A percentile compares a stretch with the other conserved stretches of the same genome.
Conservation (phyloP, 2,797 vertebrate species). For the Anableps anableps region DNA sequence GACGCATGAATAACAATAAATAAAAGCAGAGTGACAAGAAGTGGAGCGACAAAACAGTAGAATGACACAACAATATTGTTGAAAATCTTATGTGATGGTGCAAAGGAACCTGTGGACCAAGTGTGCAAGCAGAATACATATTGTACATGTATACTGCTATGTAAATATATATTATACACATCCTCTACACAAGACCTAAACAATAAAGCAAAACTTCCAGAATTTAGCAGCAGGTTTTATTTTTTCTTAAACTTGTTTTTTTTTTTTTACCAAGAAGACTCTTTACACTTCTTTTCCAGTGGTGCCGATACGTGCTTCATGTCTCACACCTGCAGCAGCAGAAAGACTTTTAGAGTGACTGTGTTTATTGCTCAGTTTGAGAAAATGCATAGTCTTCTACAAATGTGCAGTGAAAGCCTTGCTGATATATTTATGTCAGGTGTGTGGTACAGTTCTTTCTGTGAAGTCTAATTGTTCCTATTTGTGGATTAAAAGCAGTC, state of each 20-base stretch:
- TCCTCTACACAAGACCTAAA: no score
- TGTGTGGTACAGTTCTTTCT: constrained; percentile 40
- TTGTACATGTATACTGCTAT: no score
- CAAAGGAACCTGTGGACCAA: no score
- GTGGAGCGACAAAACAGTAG: no score
- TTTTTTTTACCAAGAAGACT: not conserved
- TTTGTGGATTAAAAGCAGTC: constrained; percentile 28
- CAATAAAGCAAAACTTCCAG: no score
- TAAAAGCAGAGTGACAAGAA: no score
- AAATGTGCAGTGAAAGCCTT: constrained; percentile 39
- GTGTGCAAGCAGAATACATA: no score
- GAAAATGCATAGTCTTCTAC: constrained; percentile 44
- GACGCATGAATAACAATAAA: no score
- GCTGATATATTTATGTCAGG: constrained; percentile 46
- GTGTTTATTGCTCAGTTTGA: constrained; percentile 41
- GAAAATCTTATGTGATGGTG: not conserved
- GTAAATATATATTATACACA: no score
- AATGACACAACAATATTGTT: not conserved
- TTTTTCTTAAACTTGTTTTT: not conserved
- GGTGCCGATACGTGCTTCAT: not conserved
- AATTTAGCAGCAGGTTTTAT: not conserved
- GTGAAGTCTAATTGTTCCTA: constrained; percentile 43
- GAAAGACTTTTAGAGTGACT: constrained; percentile 20
- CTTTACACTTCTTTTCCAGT: not conserved
- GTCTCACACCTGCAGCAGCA: constrained; percentile 16